Conservation (phyloP, 2,113 vertebrate genomes). For the Galbula dea region DNA sequence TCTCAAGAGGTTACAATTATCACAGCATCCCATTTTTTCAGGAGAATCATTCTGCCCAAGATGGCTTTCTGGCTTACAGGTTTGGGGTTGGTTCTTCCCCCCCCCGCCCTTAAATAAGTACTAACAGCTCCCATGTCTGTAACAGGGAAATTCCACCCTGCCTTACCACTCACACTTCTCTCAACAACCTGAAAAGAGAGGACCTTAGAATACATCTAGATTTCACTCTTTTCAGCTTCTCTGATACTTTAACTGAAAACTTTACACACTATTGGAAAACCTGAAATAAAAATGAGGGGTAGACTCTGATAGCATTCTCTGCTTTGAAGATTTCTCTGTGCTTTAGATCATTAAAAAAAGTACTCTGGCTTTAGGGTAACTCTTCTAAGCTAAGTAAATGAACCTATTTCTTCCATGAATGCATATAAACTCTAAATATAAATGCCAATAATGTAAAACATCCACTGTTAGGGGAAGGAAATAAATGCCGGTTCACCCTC, state of each 20-base stretch:
- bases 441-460: not conserved
- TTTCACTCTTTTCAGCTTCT: not conserved
- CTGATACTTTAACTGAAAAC: not conserved
- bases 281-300: not conserved
- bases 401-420: not conserved
- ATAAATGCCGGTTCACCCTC: not conserved
- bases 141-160: constrained; percentile 12
- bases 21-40: constrained; percentile 32
- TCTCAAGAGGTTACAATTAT: constrained; percentile 45
- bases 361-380: not conserved
- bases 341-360: not conserved
- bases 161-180: not conserved
- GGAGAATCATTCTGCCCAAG: constrained; percentile 11
- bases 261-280: not conserved
- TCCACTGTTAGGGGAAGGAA: not conserved
- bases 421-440: not conserved
- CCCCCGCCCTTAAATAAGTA: not conserved
- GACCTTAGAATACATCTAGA: not conserved
- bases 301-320: not conserved
- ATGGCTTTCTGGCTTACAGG: not conserved
- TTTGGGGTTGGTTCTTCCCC: not conserved
- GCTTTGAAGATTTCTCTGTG: not conserved
- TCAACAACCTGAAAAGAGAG: not conserved
- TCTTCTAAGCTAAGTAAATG: not conserved
- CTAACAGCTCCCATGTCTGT: not conserved